These are phyloP conservation scores for Pseudomyrmex pallidus DNA, from an alignment of 1,140 invertebrate species.

Conservation along the genomic window DNA sequence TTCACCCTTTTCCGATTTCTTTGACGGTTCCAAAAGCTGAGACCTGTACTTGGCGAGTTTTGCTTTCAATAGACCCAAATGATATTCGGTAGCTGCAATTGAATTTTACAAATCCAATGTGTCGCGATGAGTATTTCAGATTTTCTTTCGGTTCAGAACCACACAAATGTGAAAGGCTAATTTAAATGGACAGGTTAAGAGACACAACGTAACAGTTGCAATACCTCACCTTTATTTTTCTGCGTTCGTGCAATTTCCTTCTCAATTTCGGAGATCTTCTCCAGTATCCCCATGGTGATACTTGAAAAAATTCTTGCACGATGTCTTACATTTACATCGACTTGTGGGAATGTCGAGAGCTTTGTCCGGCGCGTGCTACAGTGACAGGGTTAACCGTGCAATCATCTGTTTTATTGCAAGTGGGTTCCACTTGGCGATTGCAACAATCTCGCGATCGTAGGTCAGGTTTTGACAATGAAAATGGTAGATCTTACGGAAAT, in stretches of 20 bases:
- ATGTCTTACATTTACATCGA: slow-evolving; percentile 50
- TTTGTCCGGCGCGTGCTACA: neutral
- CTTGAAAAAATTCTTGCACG: neutral
- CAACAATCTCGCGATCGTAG: too few relatives aligned
- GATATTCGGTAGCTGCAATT: slow-evolving; percentile 98
- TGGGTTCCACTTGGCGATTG: too few relatives aligned
- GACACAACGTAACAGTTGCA: slow-evolving; percentile 38
- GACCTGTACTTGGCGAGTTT: slow-evolving; percentile 99
- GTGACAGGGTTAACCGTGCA: too few relatives aligned
- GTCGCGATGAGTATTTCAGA: neutral
- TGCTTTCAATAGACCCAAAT: slow-evolving; percentile 98
- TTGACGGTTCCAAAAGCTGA: slow-evolving; percentile 97
- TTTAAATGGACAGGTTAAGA: slow-evolving; percentile 15
- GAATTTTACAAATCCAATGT: slow-evolving; percentile 38
- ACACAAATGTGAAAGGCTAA: neutral
- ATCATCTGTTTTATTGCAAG: too few relatives aligned
- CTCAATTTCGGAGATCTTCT: slow-evolving; percentile 99
- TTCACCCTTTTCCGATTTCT: slow-evolving; percentile 98
- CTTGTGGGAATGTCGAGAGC: slow-evolving; percentile 2
- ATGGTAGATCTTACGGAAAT: too few relatives aligned
- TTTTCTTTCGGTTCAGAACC: neutral
- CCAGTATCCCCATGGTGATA: slow-evolving; percentile 95
- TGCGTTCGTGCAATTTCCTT: slow-evolving; percentile 99
- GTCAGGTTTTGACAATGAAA: too few relatives aligned
- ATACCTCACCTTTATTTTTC: slow-evolving; percentile 97